phyloP scores from a whole-genome alignment of 92 coral and sea anemone genomes.

The Porites divaricata region DNA sequence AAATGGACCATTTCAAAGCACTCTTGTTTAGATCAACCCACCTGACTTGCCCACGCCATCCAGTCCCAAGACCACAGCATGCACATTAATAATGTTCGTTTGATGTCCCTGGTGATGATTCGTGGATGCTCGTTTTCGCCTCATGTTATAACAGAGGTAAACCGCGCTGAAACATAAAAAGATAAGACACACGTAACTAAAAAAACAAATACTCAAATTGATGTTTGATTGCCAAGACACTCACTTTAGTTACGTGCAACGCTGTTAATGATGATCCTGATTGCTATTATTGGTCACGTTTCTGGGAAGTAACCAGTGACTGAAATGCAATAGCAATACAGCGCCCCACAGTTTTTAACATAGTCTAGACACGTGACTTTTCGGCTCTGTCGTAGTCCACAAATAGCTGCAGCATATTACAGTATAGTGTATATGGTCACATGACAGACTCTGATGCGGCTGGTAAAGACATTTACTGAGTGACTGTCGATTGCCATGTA shows the following conservation, averaged over 20 bases:
- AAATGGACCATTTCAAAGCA: neutral
- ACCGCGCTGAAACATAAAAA: neutral
- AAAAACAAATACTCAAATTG: neutral
- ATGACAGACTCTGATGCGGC: too few relatives aligned
- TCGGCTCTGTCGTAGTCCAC: neutral
- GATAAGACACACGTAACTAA: neutral
- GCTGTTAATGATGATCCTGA: neutral
- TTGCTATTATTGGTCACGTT: neutral
- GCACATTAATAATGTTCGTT: slow-evolving; percentile 30
- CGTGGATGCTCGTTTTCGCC: slow-evolving; percentile 26
- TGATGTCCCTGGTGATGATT: slow-evolving; percentile 11
- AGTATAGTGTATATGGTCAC: too few relatives aligned
- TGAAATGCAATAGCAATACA: neutral
- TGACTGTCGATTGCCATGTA: too few relatives aligned
- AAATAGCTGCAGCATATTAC: too few relatives aligned
- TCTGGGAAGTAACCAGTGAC: neutral
- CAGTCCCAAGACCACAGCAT: slow-evolving; percentile 72
- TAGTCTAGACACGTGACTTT: neutral
- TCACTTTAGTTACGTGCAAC: neutral
- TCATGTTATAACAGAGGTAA: slow-evolving; percentile 9
- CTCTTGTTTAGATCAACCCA: neutral
- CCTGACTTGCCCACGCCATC: slow-evolving; percentile 93
- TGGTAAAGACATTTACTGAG: too few relatives aligned
- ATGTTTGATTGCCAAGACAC: neutral
- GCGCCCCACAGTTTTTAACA: neutral